Conservation (phyloP, 2,797 vertebrate genomes). For the Intellagama lesueurii region DNA sequence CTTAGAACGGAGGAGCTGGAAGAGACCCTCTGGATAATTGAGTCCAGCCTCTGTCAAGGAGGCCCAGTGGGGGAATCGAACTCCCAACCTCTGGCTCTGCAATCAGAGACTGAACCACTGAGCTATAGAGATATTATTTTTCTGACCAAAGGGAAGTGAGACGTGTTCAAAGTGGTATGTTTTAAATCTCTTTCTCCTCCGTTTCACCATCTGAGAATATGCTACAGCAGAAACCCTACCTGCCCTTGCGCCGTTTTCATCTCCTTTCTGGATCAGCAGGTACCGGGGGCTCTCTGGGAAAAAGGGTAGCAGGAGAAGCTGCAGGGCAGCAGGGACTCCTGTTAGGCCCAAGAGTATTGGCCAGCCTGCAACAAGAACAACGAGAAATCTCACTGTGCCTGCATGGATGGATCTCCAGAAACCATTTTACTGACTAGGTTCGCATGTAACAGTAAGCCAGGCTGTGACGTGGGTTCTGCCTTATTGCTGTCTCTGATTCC, state of each 20-base stretch:
- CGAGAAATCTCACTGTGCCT: accelerated
- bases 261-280: conserved; percentile 87
- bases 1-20: no score
- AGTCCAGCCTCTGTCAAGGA: no score
- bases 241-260: conserved; percentile 78
- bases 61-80: no score
- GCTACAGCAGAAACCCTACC: conserved; percentile 69
- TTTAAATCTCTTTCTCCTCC: not conserved
- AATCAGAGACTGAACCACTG: no score
- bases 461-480: not conserved
- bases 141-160: no score
- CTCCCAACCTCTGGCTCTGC: no score
- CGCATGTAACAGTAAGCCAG: not conserved
- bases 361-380: conserved; percentile 77
- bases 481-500: not conserved
- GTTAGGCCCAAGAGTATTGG: conserved; percentile 89
- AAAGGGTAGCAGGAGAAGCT: conserved; percentile 88
- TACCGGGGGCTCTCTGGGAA: conserved; percentile 95
- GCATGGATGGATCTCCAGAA: no score
- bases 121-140: no score
- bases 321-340: conserved; percentile 84
- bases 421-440: not conserved
- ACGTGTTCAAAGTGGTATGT: not conserved
- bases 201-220: not conserved
- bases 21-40: no score